A percentile compares a stretch with the other conserved stretches of the same genome.
Evolutionary conservation across 1,140 invertebrate genomes (phyloP).

Genomic region (Drosophila obscura): DNA sequence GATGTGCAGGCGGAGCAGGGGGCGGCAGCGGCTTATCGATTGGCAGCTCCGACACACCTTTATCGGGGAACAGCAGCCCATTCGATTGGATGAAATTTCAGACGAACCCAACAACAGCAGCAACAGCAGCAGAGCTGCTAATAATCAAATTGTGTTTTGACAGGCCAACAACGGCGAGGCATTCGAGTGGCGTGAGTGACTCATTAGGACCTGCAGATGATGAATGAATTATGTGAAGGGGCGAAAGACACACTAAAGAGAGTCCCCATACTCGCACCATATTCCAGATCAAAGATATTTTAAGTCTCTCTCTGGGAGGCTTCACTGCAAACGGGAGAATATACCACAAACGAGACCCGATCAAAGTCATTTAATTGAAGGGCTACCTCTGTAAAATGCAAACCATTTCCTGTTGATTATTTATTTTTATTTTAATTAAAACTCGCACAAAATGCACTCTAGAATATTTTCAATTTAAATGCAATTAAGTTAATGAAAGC

Average conservation of each 20-base stretch:
- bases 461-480: conserved; percentile 70
- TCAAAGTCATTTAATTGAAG: no score
- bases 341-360: no score
- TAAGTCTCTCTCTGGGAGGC: no score
- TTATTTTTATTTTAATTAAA: conserved; percentile 69
- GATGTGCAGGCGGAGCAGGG: conserved; percentile 67
- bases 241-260: conserved; percentile 2
- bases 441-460: conserved; percentile 48
- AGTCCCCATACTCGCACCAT: not conserved
- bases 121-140: conserved; percentile 42
- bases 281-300: not conserved
- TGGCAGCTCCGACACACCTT: conserved; percentile 78
- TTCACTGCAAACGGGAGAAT: no score
- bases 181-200: conserved; percentile 27
- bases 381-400: not conserved
- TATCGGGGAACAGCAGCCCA: conserved; percentile 65
- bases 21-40: conserved; percentile 75
- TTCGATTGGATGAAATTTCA: conserved; percentile 76
- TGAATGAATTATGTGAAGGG: conserved; percentile 49
- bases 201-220: conserved; percentile 72
- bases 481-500: conserved; percentile 73
- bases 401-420: conserved; percentile 15
- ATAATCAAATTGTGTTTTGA: conserved; percentile 82
- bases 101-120: conserved; percentile 38
- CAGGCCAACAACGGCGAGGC: conserved; percentile 37